A percentile compares a stretch with the other conserved stretches of the same genome.
phyloP scores from a whole-genome alignment of 2,888 invertebrate genomes.

The Aspidapion aeneum region DNA sequence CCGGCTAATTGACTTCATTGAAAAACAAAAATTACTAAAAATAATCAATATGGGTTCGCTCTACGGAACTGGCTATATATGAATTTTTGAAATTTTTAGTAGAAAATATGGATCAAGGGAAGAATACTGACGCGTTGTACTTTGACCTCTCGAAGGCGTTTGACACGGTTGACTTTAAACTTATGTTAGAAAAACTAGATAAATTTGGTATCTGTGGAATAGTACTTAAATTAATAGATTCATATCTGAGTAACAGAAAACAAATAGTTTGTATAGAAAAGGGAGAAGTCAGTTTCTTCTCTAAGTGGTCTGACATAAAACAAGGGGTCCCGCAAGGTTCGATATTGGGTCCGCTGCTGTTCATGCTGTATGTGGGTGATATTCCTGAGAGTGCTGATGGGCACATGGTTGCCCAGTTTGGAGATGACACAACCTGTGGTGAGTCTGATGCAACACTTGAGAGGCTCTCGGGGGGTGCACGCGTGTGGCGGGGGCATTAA shows the following conservation, averaged over 20 bases:
- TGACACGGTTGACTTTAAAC: no score
- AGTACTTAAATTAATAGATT: neutral
- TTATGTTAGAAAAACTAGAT: no score
- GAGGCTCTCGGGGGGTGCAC: neutral
- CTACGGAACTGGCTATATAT: neutral
- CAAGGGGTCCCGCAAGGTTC: neutral
- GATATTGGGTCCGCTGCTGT: neutral
- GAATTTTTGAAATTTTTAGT: neutral
- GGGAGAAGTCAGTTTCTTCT: no score
- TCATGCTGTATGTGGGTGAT: neutral
- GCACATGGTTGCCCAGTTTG: neutral
- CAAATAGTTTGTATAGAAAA: no score
- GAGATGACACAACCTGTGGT: neutral
- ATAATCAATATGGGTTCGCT: neutral
- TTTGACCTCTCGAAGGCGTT: no score
- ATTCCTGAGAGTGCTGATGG: neutral
- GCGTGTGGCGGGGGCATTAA: neutral
- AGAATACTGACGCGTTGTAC: neutral
- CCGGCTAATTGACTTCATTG: neutral
- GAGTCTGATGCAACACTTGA: neutral
- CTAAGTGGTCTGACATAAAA: neutral
- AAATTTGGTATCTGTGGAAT: neutral
- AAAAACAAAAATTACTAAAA: neutral
- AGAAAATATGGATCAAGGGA: no score
- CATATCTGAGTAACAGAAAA: neutral